Conservation (phyloP, 2,888 invertebrate genomes). For the Hemistola chrysoprasaria region DNA sequence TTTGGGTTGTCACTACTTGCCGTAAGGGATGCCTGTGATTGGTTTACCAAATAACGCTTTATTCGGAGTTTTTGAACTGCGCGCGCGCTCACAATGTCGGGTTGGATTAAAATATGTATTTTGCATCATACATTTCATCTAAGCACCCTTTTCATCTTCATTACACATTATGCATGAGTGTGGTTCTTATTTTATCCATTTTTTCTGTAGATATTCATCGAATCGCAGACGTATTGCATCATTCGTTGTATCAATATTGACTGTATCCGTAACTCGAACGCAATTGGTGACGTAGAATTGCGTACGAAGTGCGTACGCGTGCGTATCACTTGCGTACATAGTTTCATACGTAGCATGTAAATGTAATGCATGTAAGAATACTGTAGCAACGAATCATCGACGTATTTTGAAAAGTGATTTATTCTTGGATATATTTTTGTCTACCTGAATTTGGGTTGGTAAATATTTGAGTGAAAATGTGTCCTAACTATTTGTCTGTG, state of each 20-base stretch:
- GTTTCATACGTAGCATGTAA: conserved; percentile 46
- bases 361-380: conserved; percentile 56
- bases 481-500: conserved; percentile 21
- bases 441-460: conserved; percentile 44
- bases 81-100: conserved; percentile 58
- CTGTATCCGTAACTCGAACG: conserved; percentile 4
- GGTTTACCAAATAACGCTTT: conserved; percentile 75
- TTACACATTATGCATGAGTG: conserved; percentile 76
- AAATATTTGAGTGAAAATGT: conserved; percentile 21
- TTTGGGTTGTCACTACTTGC: conserved; percentile 73
- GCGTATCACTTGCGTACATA: conserved; percentile 28
- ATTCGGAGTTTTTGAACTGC: conserved; percentile 38
- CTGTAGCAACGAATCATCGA: conserved; percentile 40
- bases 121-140: conserved; percentile 43
- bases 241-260: conserved; percentile 3
- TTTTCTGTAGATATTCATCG: conserved; percentile 4
- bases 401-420: background rate
- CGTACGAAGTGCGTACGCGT: conserved; percentile 3
- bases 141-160: conserved; percentile 35
- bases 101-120: conserved; percentile 50
- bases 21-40: conserved; percentile 68
- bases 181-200: conserved; percentile 57
- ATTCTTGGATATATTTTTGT: conserved; percentile 2
- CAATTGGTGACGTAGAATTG: background rate
- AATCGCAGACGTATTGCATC: background rate